Evolutionary conservation across 2,888 invertebrate species (phyloP), one percentile per base, ranked within the genome.

Genomic region (Aricia artaxerxes): DNA sequence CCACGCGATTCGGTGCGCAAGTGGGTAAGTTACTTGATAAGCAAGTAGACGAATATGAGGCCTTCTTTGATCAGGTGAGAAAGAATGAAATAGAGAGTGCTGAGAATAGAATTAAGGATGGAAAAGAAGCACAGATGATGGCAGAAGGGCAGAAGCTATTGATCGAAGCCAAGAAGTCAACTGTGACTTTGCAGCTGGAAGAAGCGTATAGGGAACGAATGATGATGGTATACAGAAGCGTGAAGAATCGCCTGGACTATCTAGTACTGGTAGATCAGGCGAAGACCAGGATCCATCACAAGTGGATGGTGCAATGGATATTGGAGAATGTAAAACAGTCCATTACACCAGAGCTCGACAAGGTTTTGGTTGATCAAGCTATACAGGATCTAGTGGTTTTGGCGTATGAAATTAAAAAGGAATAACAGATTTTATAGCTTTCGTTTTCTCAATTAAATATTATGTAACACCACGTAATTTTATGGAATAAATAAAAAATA

Each of bases 291-390:
- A 95, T 99, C 82, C 96, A 97, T 82, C 99, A 99, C 89, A 97
- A 97, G 88, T 98, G 99, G 94, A 97, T 99, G 97, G 97, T 98
- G 75, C 96, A 97, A 86, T 99, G 98, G 98, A 97, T 99, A 84
- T 96, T 98, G 69, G 93, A 95, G 79, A 97, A 95, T 86, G 99
- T 99, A 3, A 93, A 95, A 81, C 96, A 97, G 85, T 96, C 98
- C 64, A 97, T 98, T 84, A 98, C 98, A 7, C 96, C 98, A 0
- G 97, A 98, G 82, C 97, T 98, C 91, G 98, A 99, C 87, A 97
- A 97, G 88, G 96, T 97, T 83, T 97, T 97, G 75, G 95, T 99
- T 79, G 95, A 96, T 85, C 97, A 97, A 87, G 99, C 99, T 87
- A 97, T 99, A 86, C 94, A 95, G 81, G 98, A 98, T 89, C 95